Evolutionary conservation across 2,888 invertebrate species (phyloP), one percentile per base, ranked within the genome.

Genomic region (Anoncus sp.): DNA sequence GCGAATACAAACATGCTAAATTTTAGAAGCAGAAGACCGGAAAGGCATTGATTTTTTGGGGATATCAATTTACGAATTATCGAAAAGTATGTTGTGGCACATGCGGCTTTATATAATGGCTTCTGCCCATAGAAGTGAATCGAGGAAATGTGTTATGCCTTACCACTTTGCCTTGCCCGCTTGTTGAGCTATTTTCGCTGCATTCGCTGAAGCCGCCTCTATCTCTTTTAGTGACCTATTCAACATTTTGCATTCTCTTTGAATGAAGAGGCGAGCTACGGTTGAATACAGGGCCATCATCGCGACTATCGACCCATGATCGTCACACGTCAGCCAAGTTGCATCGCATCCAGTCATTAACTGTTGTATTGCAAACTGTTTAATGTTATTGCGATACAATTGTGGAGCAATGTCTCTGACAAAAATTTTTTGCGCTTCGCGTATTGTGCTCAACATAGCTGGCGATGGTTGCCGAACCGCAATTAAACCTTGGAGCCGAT

Each of bases 161-260:
- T 7, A 7, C 65, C 51, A 51, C n/a, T 65, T 35, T 51, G 51
- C 51, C 14, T 20, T n/a, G 22, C 65, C 65, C 12, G 51, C 35
- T 49, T 51, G 65, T 20, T 65, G 51, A 0, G 65, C 40, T 12
- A 65, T 18, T 49, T 65, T 65, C 7, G 4, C 16, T 3, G 51
- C 65, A 16, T 65, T 65, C 1, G 49, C 35, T 35, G 65, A 65
- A 16, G 27, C 7, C 7, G n/a, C 51, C 20, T 65, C 65, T 2
- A n/a, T 4, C n/a, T 49, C 65, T 22, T 51, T 51, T 0, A 51
- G 1, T 7, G 22, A 3, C 6, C 38, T 20, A 20, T 65, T 65
- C 2, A 20, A 7, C 5, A 0, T 22, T 12, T 35, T 38, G 65
- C 65, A 65, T 16, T 65, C 22, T 1, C 3, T 10, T 20, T n/a